These are phyloP conservation scores for Eurois occulta DNA, from an alignment of 2,888 invertebrate species.

Conservation along the genomic window DNA sequence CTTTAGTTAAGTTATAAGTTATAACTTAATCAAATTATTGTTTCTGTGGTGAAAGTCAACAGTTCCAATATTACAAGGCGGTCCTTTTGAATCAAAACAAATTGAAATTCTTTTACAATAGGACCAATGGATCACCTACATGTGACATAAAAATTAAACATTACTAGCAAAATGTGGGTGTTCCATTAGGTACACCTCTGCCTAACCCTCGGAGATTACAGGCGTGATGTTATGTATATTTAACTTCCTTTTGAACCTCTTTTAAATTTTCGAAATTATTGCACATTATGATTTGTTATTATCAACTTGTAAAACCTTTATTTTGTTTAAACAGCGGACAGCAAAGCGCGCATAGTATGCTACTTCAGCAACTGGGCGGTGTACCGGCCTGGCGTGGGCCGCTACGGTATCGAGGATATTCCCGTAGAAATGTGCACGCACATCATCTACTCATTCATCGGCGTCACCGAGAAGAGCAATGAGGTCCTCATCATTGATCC, in stretches of 20 bases:
- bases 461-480: slow-evolving; percentile 94
- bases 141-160: too few species aligned
- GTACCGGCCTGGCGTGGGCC: slow-evolving; percentile 95
- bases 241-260: too few species aligned
- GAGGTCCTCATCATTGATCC: slow-evolving; percentile 95
- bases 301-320: too few species aligned
- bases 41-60: too few species aligned
- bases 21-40: too few species aligned
- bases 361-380: slow-evolving; percentile 96
- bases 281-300: too few species aligned
- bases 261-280: too few species aligned
- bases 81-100: too few species aligned
- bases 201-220: not conserved
- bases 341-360: slow-evolving; percentile 90
- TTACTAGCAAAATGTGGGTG: not conserved
- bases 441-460: slow-evolving; percentile 96
- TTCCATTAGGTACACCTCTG: not conserved
- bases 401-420: slow-evolving; percentile 95
- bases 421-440: slow-evolving; percentile 96
- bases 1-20: too few species aligned
- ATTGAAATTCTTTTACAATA: too few species aligned
- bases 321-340: slow-evolving; percentile 77
- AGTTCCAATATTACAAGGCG: too few species aligned
- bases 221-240: not conserved
- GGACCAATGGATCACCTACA: too few species aligned